Conservation (phyloP, 2,113 vertebrate genomes). For the Desmodus rotundus region DNA sequence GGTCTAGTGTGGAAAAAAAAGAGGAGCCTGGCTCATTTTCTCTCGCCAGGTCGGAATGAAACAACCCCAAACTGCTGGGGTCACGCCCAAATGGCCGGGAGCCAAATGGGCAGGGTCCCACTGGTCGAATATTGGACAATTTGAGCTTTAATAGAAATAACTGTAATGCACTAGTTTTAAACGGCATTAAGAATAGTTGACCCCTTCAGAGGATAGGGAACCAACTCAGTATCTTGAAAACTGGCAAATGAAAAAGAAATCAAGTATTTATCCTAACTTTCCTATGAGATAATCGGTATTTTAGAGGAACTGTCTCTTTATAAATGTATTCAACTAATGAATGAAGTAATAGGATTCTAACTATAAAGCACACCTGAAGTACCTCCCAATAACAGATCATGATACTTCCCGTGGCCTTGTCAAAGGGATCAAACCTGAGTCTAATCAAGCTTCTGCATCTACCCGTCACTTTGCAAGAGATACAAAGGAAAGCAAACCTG, state of each 20-base stretch:
- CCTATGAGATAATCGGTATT: background rate
- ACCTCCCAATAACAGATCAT: background rate
- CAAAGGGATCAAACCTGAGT: background rate
- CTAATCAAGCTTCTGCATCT: background rate
- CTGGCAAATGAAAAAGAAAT: background rate
- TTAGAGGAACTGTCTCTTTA: background rate
- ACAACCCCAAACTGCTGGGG: background rate
- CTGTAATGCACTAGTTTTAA: background rate
- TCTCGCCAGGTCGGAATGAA: background rate
- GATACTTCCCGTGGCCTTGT: background rate
- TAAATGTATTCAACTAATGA: constrained; percentile 10
- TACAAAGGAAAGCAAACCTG: background rate
- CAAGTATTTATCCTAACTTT: background rate
- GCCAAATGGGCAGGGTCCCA: background rate
- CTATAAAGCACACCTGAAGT: background rate
- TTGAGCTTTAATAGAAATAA: background rate
- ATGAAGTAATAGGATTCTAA: background rate
- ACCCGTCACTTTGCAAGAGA: background rate
- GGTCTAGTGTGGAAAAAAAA: background rate
- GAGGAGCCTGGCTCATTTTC: background rate
- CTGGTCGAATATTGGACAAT: background rate
- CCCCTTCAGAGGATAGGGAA: background rate
- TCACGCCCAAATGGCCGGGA: background rate
- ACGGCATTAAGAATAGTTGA: background rate
- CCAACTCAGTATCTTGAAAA: background rate